These are phyloP conservation scores for Andrena camellia DNA, from an alignment of 2,888 invertebrate species.

Conservation along the genomic window DNA sequence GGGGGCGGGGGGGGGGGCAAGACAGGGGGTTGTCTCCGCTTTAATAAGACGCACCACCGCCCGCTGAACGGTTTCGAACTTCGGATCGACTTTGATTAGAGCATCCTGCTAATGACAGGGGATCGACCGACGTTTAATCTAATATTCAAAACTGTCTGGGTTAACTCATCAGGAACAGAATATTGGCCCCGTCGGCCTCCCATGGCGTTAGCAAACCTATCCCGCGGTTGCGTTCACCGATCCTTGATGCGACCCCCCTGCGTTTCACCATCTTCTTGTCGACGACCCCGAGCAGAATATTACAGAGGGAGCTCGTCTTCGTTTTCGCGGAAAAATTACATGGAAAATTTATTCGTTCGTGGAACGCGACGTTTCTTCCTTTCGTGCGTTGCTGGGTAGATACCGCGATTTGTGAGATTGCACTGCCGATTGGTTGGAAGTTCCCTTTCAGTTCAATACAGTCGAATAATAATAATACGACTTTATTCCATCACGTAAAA, in stretches of 20 bases:
- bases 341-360: slow-evolving; percentile 15
- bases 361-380: neutral
- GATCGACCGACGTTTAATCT: slow-evolving; percentile 82
- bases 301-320: slow-evolving; percentile 23
- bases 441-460: slow-evolving; percentile 7
- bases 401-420: neutral
- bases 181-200: slow-evolving; percentile 61
- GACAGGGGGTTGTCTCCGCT: slow-evolving; percentile 56
- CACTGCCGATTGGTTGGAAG: slow-evolving; percentile 3
- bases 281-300: slow-evolving; percentile 52
- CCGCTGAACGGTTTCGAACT: slow-evolving; percentile 73
- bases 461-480: neutral
- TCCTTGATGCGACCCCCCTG: slow-evolving; percentile 41
- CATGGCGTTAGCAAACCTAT: slow-evolving; percentile 45
- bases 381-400: neutral
- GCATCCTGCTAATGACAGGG: slow-evolving; percentile 82
- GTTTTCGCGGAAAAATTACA: slow-evolving; percentile 38
- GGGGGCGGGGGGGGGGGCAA: neutral
- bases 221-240: slow-evolving; percentile 46
- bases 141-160: slow-evolving; percentile 82
- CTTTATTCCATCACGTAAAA: no score
- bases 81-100: slow-evolving; percentile 82
- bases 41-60: slow-evolving; percentile 73
- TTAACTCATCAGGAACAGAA: slow-evolving; percentile 67
- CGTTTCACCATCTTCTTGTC: slow-evolving; percentile 26